Base-by-base conservation (phyloP, 2,888 invertebrate species). In the Piscicola geometra region DNA sequence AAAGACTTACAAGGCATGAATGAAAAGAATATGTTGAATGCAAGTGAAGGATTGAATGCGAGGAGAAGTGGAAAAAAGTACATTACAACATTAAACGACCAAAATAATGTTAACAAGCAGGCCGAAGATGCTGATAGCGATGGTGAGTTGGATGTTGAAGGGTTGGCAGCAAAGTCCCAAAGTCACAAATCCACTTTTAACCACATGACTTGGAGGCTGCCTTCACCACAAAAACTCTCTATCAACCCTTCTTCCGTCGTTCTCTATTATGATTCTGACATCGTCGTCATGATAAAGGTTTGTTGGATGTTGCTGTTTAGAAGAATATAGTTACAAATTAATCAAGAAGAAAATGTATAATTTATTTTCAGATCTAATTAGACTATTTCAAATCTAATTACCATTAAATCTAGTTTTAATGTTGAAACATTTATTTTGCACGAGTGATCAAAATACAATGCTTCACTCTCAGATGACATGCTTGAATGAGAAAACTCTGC, bases 281-380 rank as follows among this genome's bases (percentile, higher is more conserved):
- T 77, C 68, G 71, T 77, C 30, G 71, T 75, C 28, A 77, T 77
- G 77, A 21, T 75, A 5, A 77, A 56, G 75, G 77, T 77, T 2
- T 1, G 36, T 41, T 15, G n/a, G n/a, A n/a, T n/a, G n/a, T n/a
- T n/a, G n/a, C n/a, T n/a, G n/a, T n/a, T n/a, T n/a, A n/a, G n/a
- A n/a, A n/a, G n/a, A n/a, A n/a, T n/a, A n/a, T n/a, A n/a, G n/a
- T n/a, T n/a, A n/a, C n/a, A n/a, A n/a, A n/a, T n/a, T n/a, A n/a
- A n/a, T n/a, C n/a, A n/a, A n/a, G n/a, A n/a, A n/a, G n/a, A n/a
- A n/a, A n/a, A n/a, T n/a, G n/a, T n/a, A n/a, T n/a, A n/a, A n/a
- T n/a, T n/a, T n/a, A n/a, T n/a, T n/a, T n/a, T n/a, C n/a, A n/a
- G n/a, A n/a, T n/a, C n/a, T n/a, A n/a, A n/a, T n/a, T n/a, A n/a